These are phyloP conservation scores for Saccopteryx leptura DNA, from an alignment of 2,113 vertebrate species.

Conservation along the genomic window DNA sequence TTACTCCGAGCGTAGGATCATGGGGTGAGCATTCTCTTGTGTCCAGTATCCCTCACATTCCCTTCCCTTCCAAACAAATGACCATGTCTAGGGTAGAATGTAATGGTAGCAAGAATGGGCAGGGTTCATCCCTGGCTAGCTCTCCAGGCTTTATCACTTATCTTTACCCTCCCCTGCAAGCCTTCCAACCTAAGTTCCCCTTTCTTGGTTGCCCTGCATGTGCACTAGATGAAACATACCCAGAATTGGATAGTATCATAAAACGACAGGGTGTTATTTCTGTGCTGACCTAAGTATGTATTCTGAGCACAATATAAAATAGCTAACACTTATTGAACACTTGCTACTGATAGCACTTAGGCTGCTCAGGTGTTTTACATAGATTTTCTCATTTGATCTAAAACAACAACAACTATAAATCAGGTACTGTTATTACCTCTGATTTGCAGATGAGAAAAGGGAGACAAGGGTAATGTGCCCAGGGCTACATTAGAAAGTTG, in stretches of 20 bases:
- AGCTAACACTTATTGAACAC: conserved; percentile 9
- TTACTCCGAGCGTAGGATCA: conserved; percentile 96
- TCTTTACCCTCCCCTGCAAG: background rate
- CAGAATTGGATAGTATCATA: background rate
- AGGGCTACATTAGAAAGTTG: background rate
- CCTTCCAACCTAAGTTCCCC: background rate
- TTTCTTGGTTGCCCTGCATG: background rate
- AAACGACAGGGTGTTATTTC: background rate
- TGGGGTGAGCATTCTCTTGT: conserved; percentile 90
- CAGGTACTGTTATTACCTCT: background rate
- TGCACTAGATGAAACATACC: background rate
- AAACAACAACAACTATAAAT: conserved; percentile 7
- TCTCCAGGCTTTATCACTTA: background rate
- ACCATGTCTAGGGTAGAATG: background rate
- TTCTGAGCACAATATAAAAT: background rate
- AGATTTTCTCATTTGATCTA: background rate
- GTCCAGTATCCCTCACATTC: background rate
- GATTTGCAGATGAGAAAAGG: conserved; percentile 40
- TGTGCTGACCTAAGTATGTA: background rate
- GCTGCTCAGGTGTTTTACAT: conserved; percentile 40
- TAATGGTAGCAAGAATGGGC: background rate
- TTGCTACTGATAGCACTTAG: background rate
- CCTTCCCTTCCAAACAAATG: background rate
- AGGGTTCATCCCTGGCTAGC: background rate
- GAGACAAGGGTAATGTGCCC: conserved; percentile 45